Evolutionary conservation across 1,140 invertebrate genomes (phyloP).

Genomic region (Acromyrmex heyeri): DNA sequence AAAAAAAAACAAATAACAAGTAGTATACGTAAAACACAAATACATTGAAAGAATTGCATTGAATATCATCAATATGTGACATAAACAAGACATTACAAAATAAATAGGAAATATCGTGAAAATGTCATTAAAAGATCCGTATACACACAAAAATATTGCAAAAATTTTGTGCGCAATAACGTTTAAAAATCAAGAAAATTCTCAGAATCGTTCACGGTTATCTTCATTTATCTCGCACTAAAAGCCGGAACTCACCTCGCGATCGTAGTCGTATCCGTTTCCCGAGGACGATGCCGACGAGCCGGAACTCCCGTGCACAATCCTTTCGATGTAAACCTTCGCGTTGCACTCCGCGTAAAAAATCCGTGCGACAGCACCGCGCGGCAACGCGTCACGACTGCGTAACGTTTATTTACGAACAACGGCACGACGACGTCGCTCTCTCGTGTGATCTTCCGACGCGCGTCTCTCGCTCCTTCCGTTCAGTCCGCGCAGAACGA

Average conservation of each 20-base stretch:
- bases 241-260: conserved; percentile 36
- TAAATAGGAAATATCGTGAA: neutral
- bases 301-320: neutral
- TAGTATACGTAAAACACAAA: neutral
- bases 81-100: neutral
- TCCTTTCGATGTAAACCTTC: neutral
- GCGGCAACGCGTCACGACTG: neutral
- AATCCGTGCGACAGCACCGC: neutral
- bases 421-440: conserved; percentile 46
- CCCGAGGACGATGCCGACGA: neutral
- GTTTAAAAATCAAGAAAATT: neutral
- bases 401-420: conserved; percentile 29
- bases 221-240: neutral
- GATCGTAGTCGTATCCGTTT: conserved; percentile 20
- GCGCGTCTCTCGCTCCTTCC: conserved; percentile 66
- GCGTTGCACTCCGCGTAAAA: neutral
- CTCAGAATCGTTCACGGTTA: neutral
- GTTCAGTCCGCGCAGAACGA: conserved; percentile 80
- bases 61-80: neutral
- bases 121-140: neutral
- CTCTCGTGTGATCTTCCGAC: conserved; percentile 55
- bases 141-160: neutral
- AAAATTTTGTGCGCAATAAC: neutral
- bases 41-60: neutral
- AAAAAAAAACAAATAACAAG: neutral